A percentile compares a stretch with the other conserved stretches of the same genome.
Conservation (phyloP, 2,113 vertebrate species). For the Ailuropoda melanoleuca region DNA sequence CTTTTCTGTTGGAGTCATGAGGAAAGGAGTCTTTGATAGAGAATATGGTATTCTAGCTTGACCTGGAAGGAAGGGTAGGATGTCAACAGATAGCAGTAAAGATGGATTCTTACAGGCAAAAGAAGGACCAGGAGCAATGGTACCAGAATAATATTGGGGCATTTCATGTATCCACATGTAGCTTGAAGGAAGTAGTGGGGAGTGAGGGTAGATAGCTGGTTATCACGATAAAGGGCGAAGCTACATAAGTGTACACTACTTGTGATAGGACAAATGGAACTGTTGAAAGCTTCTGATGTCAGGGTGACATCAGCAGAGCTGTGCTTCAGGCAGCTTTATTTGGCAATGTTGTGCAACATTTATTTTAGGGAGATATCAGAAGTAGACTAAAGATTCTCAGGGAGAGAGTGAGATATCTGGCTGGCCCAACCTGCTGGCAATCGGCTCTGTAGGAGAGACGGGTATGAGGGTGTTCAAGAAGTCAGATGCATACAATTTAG, state of each 20-base stretch:
- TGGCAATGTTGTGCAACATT: neutral
- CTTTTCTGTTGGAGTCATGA: neutral
- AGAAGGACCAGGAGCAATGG: neutral
- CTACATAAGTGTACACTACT: neutral
- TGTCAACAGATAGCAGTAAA: neutral
- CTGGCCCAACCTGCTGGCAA: neutral
- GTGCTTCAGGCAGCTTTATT: neutral
- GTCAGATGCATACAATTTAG: neutral
- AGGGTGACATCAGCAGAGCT: neutral
- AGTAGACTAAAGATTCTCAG: neutral
- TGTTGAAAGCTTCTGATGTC: neutral
- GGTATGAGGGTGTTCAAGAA: neutral
- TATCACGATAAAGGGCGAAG: neutral
- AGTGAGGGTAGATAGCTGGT: neutral
- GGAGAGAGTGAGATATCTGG: neutral
- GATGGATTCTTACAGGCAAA: neutral
- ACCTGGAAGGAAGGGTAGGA: neutral
- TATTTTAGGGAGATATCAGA: neutral
- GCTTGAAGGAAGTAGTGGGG: neutral
- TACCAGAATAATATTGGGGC: neutral
- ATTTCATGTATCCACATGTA: neutral
- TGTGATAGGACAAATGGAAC: neutral
- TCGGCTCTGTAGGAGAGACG: neutral
- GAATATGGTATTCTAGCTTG: neutral
- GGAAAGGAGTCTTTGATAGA: neutral